Conservation (phyloP, 2,888 invertebrate species). For the Idaea straminata region DNA sequence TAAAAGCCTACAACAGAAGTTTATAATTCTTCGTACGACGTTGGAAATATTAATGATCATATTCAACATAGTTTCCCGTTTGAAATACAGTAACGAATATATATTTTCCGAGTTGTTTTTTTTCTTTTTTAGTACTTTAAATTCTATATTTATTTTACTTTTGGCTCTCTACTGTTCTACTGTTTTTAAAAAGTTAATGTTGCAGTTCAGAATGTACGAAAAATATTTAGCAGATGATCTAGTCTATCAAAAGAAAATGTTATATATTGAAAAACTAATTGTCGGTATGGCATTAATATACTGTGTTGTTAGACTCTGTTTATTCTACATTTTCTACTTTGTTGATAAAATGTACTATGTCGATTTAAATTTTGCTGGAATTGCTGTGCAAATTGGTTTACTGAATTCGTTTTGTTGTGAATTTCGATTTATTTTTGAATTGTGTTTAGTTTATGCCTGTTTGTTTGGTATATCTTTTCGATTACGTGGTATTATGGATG, state of each 20-base stretch:
- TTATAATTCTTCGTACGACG: constrained; percentile 14
- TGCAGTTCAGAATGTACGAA: constrained; percentile 7
- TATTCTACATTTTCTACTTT: not conserved
- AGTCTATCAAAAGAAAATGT: constrained; percentile 1
- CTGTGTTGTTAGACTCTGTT: not conserved
- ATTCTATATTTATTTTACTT: constrained; percentile 12
- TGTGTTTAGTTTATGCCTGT: constrained; percentile 30
- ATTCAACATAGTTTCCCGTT: not conserved
- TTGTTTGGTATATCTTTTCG: constrained; percentile 37
- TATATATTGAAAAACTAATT: constrained; percentile 3
- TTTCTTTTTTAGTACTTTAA: constrained; percentile 12
- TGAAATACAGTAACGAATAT: not conserved
- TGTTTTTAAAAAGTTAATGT: constrained; percentile 7
- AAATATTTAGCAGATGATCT: constrained; percentile 11
- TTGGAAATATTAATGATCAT: constrained; percentile 13
- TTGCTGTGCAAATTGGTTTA: constrained; percentile 5
- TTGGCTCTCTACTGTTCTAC: constrained; percentile 12
- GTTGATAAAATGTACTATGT: not conserved
- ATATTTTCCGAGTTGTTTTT: constrained; percentile 10
- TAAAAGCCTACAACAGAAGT: constrained; percentile 10
- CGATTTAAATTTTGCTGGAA: not conserved
- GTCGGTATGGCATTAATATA: not conserved
- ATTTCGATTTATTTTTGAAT: constrained; percentile 35
- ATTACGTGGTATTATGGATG: constrained; percentile 30
- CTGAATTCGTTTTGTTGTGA: constrained; percentile 23